phyloP scores from a whole-genome alignment of 2,113 vertebrate genomes.

The Indicator maculatus region DNA sequence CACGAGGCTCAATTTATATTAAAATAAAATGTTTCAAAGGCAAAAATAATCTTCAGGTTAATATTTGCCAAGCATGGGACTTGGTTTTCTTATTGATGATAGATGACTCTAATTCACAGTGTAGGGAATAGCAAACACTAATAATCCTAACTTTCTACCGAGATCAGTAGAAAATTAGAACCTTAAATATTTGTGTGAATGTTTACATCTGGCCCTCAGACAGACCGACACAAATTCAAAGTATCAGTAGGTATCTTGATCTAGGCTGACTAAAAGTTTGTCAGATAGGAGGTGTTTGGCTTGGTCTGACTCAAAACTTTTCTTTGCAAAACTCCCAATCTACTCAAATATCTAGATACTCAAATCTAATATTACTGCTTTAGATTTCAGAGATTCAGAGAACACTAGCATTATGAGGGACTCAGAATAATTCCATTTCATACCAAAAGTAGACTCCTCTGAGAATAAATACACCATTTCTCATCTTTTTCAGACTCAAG shows the following conservation, averaged over 20 bases:
- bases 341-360: not conserved
- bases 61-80: not conserved
- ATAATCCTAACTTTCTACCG: not conserved
- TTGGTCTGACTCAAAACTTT: not conserved
- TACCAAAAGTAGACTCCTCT: not conserved
- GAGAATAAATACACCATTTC: not conserved
- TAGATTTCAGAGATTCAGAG: not conserved
- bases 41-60: not conserved
- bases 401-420: fast-evolving
- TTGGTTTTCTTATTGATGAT: not conserved
- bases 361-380: not conserved
- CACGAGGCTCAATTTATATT: not conserved
- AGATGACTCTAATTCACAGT: not conserved
- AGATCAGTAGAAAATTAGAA: not conserved
- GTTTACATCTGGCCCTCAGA: not conserved
- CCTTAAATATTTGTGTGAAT: not conserved
- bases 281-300: not conserved
- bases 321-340: not conserved
- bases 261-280: not conserved
- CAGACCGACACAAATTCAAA: not conserved
- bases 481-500: not conserved
- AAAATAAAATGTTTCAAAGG: not conserved
- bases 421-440: not conserved
- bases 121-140: not conserved
- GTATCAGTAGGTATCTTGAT: not conserved